Evolutionary conservation across 2,888 invertebrate genomes (phyloP), one percentile per base, ranked within the genome.

Genomic region (Cryptophagus acutangulus): DNA sequence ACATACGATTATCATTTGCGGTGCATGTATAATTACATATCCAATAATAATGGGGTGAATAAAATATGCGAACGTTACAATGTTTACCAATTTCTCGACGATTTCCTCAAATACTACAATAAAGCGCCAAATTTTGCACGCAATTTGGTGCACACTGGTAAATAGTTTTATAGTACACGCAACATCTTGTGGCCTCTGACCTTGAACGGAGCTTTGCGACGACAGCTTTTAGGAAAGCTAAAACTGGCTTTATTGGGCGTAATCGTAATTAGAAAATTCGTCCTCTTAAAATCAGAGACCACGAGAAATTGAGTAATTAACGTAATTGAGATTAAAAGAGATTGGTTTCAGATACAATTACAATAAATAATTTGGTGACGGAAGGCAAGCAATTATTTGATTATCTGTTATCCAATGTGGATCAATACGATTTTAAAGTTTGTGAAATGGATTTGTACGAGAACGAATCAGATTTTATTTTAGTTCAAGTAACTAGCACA

Each of bases 1-100:
- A 81, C 84, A 0, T 84, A 84, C 55, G 85, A 86, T 67, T 85
- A 82, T 63, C 86, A 86, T 63, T 67, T 86, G 42, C 73, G 84
- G 24, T 77, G 77, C 41, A 75, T 84, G 38, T 79, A 79, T 58
- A 74, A 77, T 8, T 83, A 82, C 56, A 74, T 84, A 37, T 74
- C 77, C 36, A 78, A 76, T 33, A 72, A 71, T 41, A 69, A 72
- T 49, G 69, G 72, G 1, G 66, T 76, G 30, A 73, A 74, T 41
- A 73, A 73, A 52, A 54, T 69, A 15, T 63, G 63, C 41, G 75
- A 74, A 43, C 79, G 79, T 26, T 87, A 84, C 63, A 83, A 87
- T 62, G 70, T 86, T 3, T 79, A 80, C 15, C 77, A 79, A 49
- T 86, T 87, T 63, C 70, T 87, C 17, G 78, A 81, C 45, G 86